phyloP scores from a whole-genome alignment of 2,888 invertebrate species.

The Brachypalpus laphriformis region DNA sequence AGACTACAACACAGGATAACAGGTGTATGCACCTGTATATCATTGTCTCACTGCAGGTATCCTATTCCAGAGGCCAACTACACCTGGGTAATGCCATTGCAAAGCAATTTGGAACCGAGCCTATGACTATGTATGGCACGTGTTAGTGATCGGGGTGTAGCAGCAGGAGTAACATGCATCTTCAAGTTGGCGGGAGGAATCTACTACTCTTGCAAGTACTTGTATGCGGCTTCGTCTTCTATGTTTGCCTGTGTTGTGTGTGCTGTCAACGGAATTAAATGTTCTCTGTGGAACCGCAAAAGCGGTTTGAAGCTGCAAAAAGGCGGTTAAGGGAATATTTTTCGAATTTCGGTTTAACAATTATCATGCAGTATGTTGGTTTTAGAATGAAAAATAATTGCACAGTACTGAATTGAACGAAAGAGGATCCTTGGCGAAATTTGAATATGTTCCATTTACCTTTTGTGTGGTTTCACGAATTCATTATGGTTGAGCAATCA shows the following conservation, averaged over 20 bases:
- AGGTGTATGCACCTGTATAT: constrained; percentile 57
- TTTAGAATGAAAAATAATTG: constrained; percentile 16
- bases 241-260: not conserved
- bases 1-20: constrained; percentile 62
- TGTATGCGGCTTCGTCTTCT: not conserved
- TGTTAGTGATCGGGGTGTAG: constrained; percentile 19
- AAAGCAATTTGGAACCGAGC: constrained; percentile 40
- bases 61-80: constrained; percentile 23
- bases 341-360: constrained; percentile 52
- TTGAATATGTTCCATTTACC: too few relatives aligned
- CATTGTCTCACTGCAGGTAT: constrained; percentile 45
- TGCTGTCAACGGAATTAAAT: constrained; percentile 61
- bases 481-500: too few relatives aligned
- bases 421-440: not conserved
- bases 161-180: constrained; percentile 44
- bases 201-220: constrained; percentile 23
- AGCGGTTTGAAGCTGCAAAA: constrained; percentile 50
- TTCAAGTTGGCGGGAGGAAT: constrained; percentile 55
- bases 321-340: constrained; percentile 50
- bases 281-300: constrained; percentile 51
- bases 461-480: too few relatives aligned
- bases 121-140: constrained; percentile 52
- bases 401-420: not conserved
- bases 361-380: constrained; percentile 35
- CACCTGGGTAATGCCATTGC: constrained; percentile 40